Evolutionary conservation across 1,140 invertebrate genomes (phyloP).

Genomic region (Colletes gigas): DNA sequence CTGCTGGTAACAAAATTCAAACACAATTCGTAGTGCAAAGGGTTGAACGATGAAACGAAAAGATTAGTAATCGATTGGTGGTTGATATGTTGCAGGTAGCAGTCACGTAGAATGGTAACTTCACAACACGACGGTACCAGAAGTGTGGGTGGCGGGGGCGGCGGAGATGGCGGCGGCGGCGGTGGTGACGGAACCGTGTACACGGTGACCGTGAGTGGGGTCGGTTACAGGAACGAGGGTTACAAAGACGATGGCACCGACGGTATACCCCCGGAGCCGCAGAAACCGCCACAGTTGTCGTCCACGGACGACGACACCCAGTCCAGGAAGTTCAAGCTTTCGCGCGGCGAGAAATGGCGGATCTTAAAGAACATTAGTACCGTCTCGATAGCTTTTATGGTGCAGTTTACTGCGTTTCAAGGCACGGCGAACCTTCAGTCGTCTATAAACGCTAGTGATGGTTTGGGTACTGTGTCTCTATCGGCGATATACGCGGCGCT

Average conservation of each 20-base stretch:
- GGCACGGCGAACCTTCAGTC: slow-evolving; percentile 95
- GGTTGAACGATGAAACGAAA: no score
- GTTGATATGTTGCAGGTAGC: slow-evolving; percentile 70
- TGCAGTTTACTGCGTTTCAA: slow-evolving; percentile 96
- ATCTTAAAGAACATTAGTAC: slow-evolving; percentile 94
- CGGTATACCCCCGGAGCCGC: slow-evolving; percentile 78
- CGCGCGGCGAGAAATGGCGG: slow-evolving; percentile 90
- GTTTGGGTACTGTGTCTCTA: slow-evolving; percentile 91
- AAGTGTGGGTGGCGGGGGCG: slow-evolving; percentile 67
- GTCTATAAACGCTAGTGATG: slow-evolving; percentile 91
- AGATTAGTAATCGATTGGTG: neutral
- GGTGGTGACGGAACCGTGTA: slow-evolving; percentile 72
- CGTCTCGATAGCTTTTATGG: slow-evolving; percentile 93
- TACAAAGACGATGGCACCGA: slow-evolving; percentile 84
- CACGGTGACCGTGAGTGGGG: slow-evolving; percentile 82
- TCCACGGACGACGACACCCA: slow-evolving; percentile 83
- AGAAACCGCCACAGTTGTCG: slow-evolving; percentile 84
- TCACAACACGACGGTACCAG: slow-evolving; percentile 77
- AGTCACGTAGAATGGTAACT: slow-evolving; percentile 75
- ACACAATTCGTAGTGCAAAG: no score
- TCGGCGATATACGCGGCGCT: slow-evolving; percentile 94
- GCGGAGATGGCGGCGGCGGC: slow-evolving; percentile 46
- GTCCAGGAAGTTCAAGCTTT: slow-evolving; percentile 89
- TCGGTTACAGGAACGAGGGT: slow-evolving; percentile 85
- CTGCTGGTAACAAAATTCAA: no score